Evolutionary conservation across 2,797 vertebrate genomes (phyloP).

Genomic region (Hydrocynus forskahlii): DNA sequence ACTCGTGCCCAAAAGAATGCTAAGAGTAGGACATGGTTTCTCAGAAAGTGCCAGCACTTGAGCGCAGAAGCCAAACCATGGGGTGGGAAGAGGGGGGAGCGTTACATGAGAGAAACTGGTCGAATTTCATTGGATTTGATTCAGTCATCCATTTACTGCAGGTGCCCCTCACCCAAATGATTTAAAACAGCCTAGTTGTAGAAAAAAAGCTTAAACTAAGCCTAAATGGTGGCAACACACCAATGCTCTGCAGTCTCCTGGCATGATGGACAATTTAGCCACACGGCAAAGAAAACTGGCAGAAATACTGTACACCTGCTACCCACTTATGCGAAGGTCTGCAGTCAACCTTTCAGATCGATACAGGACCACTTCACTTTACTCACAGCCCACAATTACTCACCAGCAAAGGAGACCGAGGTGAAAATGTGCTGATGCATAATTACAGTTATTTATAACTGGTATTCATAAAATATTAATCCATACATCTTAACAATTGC

Average conservation of each 20-base stretch:
- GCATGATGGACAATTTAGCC: slow-evolving; percentile 71
- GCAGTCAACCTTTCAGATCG: slow-evolving; percentile 7
- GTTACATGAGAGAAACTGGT: not conserved
- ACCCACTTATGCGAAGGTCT: slow-evolving; percentile 56
- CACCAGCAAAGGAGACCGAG: too few relatives aligned
- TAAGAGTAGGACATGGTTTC: not conserved
- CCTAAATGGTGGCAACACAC: slow-evolving; percentile 67
- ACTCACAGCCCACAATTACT: not conserved
- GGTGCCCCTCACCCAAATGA: not conserved
- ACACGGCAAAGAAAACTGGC: slow-evolving; percentile 76
- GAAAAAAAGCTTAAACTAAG: slow-evolving; percentile 28
- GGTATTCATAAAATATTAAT: too few relatives aligned
- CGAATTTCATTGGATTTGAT: slow-evolving; percentile 3
- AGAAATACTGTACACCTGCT: slow-evolving; percentile 76
- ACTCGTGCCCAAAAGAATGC: not conserved
- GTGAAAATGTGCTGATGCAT: too few relatives aligned
- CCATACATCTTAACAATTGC: too few relatives aligned
- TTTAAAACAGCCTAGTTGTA: slow-evolving; percentile 9
- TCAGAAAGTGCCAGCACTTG: slow-evolving; percentile 16
- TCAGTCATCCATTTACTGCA: slow-evolving; percentile 13
- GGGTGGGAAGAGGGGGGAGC: too few relatives aligned
- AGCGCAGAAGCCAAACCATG: slow-evolving; percentile 2
- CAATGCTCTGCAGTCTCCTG: slow-evolving; percentile 71
- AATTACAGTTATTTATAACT: too few relatives aligned
- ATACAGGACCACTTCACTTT: not conserved